phyloP scores from a whole-genome alignment of 2,888 invertebrate genomes.

The Polyommatus iphigenia region DNA sequence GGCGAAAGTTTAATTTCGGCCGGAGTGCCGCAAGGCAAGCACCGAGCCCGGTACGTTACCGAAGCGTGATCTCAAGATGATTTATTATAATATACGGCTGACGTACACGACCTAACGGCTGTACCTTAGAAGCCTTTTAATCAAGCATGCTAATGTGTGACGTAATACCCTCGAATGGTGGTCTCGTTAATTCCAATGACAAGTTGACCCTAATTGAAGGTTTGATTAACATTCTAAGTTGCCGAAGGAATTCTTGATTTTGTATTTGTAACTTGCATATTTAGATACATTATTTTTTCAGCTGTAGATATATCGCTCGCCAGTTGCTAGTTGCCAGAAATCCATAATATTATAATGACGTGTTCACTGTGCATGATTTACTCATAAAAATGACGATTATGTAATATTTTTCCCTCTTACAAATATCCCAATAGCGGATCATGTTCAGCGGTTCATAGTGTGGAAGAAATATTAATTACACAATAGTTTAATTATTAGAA shows the following conservation, averaged over 20 bases:
- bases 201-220: conserved; percentile 74
- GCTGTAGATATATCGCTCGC: no score
- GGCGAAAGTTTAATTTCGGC: conserved; percentile 43
- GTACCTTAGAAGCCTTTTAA: conserved; percentile 74
- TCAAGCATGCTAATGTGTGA: conserved; percentile 78
- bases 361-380: no score
- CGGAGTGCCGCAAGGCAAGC: conserved; percentile 46
- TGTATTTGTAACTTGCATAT: not conserved
- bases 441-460: no score
- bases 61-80: conserved; percentile 75
- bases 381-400: no score
- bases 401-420: no score
- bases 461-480: no score
- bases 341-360: no score
- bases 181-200: conserved; percentile 64
- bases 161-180: conserved; percentile 60
- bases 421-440: no score
- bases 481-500: no score
- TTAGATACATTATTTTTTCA: not conserved
- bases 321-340: no score
- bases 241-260: not conserved
- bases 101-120: conserved; percentile 77
- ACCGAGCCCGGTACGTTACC: conserved; percentile 55
- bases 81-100: conserved; percentile 75
- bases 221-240: conserved; percentile 48